phyloP scores from a whole-genome alignment of 2,113 vertebrate species.

The Pseudolaguvia tuberculata region DNA sequence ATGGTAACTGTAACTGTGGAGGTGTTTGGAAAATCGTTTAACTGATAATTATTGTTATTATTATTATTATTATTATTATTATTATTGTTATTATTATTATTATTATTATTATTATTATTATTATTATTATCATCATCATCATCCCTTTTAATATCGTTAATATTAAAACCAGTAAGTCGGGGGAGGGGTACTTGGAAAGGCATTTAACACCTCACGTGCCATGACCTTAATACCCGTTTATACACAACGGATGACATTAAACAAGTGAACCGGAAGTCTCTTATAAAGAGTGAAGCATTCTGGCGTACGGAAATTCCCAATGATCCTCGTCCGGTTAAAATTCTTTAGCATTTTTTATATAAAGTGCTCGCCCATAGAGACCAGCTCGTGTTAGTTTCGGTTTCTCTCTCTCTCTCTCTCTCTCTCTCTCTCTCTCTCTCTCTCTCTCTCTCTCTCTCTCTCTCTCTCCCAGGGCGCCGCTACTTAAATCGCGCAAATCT shows the following conservation, averaged over 20 bases:
- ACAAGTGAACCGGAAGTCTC: neutral
- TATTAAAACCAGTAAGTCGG: neutral
- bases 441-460: no score
- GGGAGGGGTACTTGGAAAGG: neutral
- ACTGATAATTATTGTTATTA: no score
- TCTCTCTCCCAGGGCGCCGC: no score
- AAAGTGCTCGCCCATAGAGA: neutral
- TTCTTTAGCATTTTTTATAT: neutral
- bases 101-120: neutral
- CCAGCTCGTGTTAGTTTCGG: neutral
- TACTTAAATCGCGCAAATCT: no score
- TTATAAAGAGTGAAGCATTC: neutral
- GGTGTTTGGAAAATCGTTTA: no score
- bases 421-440: no score
- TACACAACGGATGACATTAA: neutral
- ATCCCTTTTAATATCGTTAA: neutral
- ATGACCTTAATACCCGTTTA: neutral
- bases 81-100: no score
- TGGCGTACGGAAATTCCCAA: neutral
- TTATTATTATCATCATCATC: neutral
- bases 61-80: no score
- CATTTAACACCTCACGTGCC: no score
- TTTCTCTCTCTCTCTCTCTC: no score
- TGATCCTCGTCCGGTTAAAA: neutral
- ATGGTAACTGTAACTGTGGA: no score